Conservation (phyloP, 2,888 invertebrate species). For the Dryococelus australis region DNA sequence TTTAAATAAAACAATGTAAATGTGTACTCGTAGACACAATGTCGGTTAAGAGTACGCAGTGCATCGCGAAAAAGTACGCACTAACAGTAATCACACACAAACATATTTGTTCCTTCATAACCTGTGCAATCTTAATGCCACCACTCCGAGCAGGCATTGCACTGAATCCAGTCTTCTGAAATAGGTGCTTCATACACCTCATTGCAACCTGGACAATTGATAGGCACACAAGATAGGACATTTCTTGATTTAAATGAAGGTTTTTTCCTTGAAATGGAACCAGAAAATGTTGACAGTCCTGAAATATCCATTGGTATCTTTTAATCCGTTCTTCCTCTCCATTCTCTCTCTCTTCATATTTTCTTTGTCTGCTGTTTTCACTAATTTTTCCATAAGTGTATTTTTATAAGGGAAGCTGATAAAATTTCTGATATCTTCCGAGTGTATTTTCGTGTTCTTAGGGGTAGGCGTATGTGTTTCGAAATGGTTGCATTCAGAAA, state of each 20-base stretch:
- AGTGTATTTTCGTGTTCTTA: neutral
- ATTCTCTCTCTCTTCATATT: neutral
- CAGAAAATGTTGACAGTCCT: neutral
- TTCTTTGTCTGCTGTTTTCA: neutral
- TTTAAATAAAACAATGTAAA: neutral
- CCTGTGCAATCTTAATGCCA: neutral
- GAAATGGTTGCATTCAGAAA: neutral
- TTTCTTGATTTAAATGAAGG: too few relatives aligned
- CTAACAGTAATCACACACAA: neutral
- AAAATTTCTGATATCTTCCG: neutral
- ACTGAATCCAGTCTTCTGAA: constrained; percentile 13
- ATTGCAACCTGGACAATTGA: neutral
- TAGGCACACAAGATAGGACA: neutral
- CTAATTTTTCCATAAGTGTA: neutral
- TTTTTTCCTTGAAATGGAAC: constrained; percentile 4
- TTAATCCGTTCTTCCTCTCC: neutral
- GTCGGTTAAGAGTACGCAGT: neutral
- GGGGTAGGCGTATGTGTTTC: neutral
- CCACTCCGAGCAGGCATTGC: constrained; percentile 17
- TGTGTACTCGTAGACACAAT: neutral
- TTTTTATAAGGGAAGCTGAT: constrained; percentile 11
- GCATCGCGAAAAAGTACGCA: neutral
- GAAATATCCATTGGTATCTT: neutral
- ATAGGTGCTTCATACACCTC: neutral
- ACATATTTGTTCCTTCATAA: neutral